These are phyloP conservation scores for Anabas testudineus DNA, from an alignment of 2,797 vertebrate genomes.

Conservation along the genomic window DNA sequence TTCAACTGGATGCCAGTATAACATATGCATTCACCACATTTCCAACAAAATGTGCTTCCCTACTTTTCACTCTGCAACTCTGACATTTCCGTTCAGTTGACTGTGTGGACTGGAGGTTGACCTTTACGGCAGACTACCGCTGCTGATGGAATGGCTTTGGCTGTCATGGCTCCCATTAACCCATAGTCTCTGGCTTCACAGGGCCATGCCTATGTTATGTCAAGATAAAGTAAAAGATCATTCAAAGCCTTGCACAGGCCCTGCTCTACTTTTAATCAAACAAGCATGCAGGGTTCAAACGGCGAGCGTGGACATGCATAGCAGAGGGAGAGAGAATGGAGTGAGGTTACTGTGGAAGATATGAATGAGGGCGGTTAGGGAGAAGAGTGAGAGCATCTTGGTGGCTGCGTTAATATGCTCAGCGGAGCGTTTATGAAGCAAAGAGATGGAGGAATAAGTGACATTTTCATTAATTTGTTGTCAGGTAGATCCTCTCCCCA, in stretches of 20 bases:
- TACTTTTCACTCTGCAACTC: conserved; percentile 2
- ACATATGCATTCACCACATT: conserved; percentile 26
- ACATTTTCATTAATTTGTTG: conserved; percentile 77
- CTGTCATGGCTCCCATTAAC: conserved; percentile 76
- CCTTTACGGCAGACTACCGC: conserved; percentile 61
- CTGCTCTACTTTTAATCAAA: conserved; percentile 65
- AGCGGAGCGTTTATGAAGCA: conserved; percentile 47
- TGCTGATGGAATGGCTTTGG: conserved; percentile 64
- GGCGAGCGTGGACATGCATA: conserved; percentile 31
- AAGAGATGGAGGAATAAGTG: conserved; percentile 63
- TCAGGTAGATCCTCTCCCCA: conserved; percentile 62
- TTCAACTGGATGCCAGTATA: conserved; percentile 12
- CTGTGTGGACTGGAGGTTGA: conserved; percentile 41
- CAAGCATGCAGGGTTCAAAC: conserved; percentile 40
- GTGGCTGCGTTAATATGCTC: conserved; percentile 62
- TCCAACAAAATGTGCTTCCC: conserved; percentile 13
- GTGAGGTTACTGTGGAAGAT: conserved; percentile 27
- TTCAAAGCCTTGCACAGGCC: conserved; percentile 37
- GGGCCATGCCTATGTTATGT: conserved; percentile 63
- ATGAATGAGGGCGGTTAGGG: conserved; percentile 22
- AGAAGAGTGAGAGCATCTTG: conserved; percentile 35
- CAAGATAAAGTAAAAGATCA: conserved; percentile 70
- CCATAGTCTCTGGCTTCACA: conserved; percentile 49
- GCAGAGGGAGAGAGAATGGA: conserved; percentile 14
- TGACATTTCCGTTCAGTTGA: conserved; percentile 56